Evolutionary conservation across 2,113 vertebrate species (phyloP).

Genomic region (Perognathus longimembris): DNA sequence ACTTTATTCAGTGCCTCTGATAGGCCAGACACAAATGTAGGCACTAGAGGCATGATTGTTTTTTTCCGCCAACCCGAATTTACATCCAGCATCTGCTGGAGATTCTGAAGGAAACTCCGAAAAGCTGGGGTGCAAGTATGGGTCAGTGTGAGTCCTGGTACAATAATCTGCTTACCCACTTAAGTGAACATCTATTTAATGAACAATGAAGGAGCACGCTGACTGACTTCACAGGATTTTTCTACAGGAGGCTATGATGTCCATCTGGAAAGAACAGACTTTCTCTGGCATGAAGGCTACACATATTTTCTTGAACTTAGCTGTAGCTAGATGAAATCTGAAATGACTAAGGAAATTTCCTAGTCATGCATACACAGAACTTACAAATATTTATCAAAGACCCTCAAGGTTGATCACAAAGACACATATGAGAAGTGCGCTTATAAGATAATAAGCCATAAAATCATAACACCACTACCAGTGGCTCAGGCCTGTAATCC

Average conservation of each 20-base stretch:
- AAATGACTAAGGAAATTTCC: background rate
- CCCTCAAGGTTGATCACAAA: background rate
- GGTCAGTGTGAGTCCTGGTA: background rate
- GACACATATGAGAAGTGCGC: background rate
- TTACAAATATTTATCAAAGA: background rate
- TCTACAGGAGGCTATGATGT: background rate
- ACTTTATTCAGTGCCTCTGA: background rate
- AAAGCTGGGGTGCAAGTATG: background rate
- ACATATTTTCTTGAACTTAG: background rate
- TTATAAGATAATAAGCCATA: background rate
- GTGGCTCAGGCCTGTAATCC: no score
- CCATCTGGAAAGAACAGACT: background rate
- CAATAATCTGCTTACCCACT: background rate
- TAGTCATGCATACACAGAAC: background rate
- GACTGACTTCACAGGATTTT: background rate
- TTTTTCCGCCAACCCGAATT: background rate
- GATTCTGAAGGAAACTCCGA: no score
- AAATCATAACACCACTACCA: background rate
- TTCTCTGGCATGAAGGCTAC: no score
- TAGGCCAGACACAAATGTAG: background rate
- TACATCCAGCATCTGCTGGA: background rate
- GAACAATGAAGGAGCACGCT: background rate
- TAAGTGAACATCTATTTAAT: background rate
- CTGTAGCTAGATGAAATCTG: background rate
- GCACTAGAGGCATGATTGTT: accelerated